Percentiles rank a stretch among this genome's conserved stretches.
phyloP scores from a whole-genome alignment of 1,140 invertebrate species.

The Drosophila hydei region DNA sequence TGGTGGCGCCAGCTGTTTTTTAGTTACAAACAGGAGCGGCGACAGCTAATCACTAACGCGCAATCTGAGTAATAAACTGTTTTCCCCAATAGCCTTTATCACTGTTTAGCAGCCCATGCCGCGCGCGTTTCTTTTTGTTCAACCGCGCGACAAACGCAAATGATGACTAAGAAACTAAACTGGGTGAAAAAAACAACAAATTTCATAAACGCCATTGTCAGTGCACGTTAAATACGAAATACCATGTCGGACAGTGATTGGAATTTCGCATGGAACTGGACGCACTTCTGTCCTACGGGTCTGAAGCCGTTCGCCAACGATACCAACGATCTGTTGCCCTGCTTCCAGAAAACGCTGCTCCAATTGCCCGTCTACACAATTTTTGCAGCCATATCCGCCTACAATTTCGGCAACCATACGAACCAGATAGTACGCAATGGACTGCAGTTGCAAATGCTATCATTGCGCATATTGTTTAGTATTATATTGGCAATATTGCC shows the following conservation, averaged over 20 bases:
- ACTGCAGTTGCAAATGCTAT: slow-evolving; percentile 86
- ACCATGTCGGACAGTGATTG: slow-evolving; percentile 56
- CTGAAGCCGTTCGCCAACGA: slow-evolving; percentile 87
- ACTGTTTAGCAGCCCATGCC: slow-evolving; percentile 3
- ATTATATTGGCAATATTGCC: slow-evolving; percentile 87
- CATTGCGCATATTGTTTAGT: slow-evolving; percentile 86
- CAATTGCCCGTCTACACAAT: slow-evolving; percentile 89
- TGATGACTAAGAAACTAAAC: slow-evolving; percentile 43
- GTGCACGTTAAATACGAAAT: not conserved
- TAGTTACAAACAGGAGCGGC: slow-evolving; percentile 38
- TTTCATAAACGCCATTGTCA: slow-evolving; percentile 3
- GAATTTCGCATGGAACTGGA: slow-evolving; percentile 87
- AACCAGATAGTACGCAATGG: slow-evolving; percentile 86
- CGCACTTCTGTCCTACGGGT: slow-evolving; percentile 88
- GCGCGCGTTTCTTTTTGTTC: slow-evolving; percentile 12
- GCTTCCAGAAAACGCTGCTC: slow-evolving; percentile 91
- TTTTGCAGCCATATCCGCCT: slow-evolving; percentile 90
- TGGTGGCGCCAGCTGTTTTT: slow-evolving; percentile 23
- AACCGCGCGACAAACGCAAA: slow-evolving; percentile 14
- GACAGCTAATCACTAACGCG: slow-evolving; percentile 17
- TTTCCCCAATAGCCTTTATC: slow-evolving; percentile 30
- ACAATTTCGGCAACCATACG: slow-evolving; percentile 88
- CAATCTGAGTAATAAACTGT: slow-evolving; percentile 25
- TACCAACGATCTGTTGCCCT: slow-evolving; percentile 90
- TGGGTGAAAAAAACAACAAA: slow-evolving; percentile 34